Base-by-base conservation (phyloP, 2,888 invertebrate genomes). In the Helobdella robusta region DNA sequence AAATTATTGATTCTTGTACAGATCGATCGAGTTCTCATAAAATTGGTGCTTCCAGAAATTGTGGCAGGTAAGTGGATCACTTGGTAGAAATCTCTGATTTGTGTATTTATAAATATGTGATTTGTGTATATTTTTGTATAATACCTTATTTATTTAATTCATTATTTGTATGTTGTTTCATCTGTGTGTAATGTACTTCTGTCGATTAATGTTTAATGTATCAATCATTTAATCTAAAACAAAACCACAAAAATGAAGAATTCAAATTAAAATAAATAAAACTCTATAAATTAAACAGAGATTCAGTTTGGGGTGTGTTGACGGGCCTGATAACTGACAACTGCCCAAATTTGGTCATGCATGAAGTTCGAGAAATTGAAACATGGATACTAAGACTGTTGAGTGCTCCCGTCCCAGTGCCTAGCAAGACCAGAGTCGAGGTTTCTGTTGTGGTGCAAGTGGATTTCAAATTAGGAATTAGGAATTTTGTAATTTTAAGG, bases 321-420 rank as follows among this genome's bases (percentile, higher is more conserved):
- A 90, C 92, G 0, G 82, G 82, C 15, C 78, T 79, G 66, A 76
- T 65, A 4, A 34, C 30, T 36, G 80, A 81, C 59, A 77, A 77
- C 68, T 75, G 78, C 34, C 73, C 78, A 18, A 74, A 74, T 48
- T 72, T 79, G 35, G 89, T 97, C 20, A 83, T 94, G 73, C 94
- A 94, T 79, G 95, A 97, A 81, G 91, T 98, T 48, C 86, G 89
- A 72, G 95, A 97, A 82, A 91, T 99, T 71, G 98, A 99, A 82
- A 97, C 94, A 6, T 99, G 98, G 97, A 95, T 98, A 73, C 83
- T 98, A 68, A 86, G 94, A 68, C 83, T 98, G 48, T 84, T 99
- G 54, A 95, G 94, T 71, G 90, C 97, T 66, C 98, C 98, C 2
- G 97, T 98, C 62, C 95, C 97, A 4, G 91, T 98, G 67, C 98